Percentiles rank a stretch among this genome's conserved stretches.
phyloP scores from a whole-genome alignment of 2,888 invertebrate species.

The Meta bourneti region DNA sequence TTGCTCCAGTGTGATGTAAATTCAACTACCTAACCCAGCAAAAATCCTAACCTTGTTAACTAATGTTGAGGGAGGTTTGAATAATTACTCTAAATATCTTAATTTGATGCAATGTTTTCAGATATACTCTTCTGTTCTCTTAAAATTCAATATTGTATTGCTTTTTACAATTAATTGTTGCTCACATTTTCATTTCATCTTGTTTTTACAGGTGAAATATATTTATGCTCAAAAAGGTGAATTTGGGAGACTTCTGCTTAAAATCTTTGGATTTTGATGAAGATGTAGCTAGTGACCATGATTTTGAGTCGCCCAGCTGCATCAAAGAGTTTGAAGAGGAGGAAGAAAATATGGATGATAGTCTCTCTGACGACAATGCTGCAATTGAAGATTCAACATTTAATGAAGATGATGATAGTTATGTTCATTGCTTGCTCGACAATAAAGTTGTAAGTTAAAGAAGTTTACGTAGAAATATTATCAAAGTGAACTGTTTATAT shows the following conservation, averaged over 20 bases:
- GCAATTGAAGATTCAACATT: conserved; percentile 49
- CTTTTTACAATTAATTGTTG: too few species aligned
- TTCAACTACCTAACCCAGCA: too few species aligned
- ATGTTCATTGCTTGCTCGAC: conserved; percentile 19
- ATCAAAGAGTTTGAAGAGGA: conserved; percentile 71
- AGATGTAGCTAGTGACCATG: conserved; percentile 75
- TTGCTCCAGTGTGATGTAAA: too few species aligned
- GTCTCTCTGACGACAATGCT: conserved; percentile 61
- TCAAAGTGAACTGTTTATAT: not conserved
- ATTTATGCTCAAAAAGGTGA: conserved; percentile 61
- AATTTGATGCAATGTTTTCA: not conserved
- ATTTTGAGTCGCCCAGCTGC: conserved; percentile 77
- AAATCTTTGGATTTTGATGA: conserved; percentile 61
- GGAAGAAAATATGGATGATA: conserved; percentile 74
- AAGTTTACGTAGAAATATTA: not conserved
- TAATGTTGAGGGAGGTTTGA: too few species aligned
- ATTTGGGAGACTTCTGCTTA: conserved; percentile 32
- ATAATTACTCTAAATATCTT: too few species aligned
- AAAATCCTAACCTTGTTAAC: too few species aligned
- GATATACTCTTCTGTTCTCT: not conserved
- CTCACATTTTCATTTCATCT: too few species aligned
- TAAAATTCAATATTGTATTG: not conserved
- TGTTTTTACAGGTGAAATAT: conserved; percentile 42
- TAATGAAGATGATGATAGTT: conserved; percentile 53
- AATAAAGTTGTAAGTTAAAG: conserved; percentile 54